Evolutionary conservation across 2,113 vertebrate species (phyloP), one percentile per base, ranked within the genome.

Genomic region (Tachycineta bicolor): DNA sequence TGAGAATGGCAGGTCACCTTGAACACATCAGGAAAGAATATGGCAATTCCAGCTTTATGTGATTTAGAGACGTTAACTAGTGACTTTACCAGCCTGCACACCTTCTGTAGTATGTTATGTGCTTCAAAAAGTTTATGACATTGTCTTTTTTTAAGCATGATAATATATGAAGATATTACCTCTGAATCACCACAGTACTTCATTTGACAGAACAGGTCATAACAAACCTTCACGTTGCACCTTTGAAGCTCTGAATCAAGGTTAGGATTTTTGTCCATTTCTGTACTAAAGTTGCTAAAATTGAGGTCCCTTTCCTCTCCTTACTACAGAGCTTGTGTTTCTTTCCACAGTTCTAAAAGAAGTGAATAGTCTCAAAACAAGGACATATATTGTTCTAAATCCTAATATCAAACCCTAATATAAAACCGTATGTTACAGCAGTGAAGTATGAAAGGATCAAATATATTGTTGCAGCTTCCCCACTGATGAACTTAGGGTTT

Each of bases 141-240:
- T 87, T 78, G 89, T 53, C 77, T 93, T 53, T 33, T 93, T 96
- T 87, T 94, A 93, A 95, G 74, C 56, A 91, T 87, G 49, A 82
- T 79, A 91, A 95, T 79, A 92, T 79, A 95, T 76, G 68, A 87
- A 49, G 39, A 78, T 87, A 95, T 95, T 95, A 93, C 58, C 46
- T 89, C 62, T 87, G 78, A 95, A 87, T 53, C 95, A 91, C 93
- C 60, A 75, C 55, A 3, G 53, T 85, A 53, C 81, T 90, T 94
- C 59, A 87, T 96, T 92, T 96, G 93, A 95, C 52, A 89, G 94
- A 94, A 87, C 47, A 79, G 81, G 65, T 89, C 81, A 95, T 91
- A 95, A 93, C 0, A 7, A 96, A 67, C 53, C 62, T 96, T 95
- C 93, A 82, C 41, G 83, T 93, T 73, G 53, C 25, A 68, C 28